phyloP scores from a whole-genome alignment of 2,888 invertebrate species.

The Acanthopleura granulata region DNA sequence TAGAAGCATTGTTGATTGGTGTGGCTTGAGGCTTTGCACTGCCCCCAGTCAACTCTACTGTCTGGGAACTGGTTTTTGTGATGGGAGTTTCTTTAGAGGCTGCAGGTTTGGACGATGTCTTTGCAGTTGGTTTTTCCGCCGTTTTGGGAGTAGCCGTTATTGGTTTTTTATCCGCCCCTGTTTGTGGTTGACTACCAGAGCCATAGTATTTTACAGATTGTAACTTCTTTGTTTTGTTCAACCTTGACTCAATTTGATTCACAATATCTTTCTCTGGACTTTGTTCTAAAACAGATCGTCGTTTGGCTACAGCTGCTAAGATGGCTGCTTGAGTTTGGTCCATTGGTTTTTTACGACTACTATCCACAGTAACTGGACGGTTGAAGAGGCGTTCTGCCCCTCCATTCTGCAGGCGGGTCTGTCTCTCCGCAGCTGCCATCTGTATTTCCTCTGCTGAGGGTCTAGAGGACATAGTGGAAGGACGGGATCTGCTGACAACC shows the following conservation, averaged over 20 bases:
- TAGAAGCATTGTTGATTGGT: constrained; percentile 28
- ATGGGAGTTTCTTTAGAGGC: background rate
- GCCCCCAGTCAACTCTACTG: constrained; percentile 1
- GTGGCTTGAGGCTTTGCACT: constrained; percentile 27
- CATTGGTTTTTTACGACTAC: constrained; percentile 26
- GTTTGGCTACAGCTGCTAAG: constrained; percentile 61
- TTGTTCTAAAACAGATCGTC: constrained; percentile 55
- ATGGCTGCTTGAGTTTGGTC: constrained; percentile 57
- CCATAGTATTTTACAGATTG: constrained; percentile 57
- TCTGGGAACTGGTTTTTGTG: background rate
- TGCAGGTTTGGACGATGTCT: background rate
- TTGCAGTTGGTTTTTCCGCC: background rate
- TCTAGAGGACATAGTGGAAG: background rate
- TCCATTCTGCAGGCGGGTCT: constrained; percentile 49
- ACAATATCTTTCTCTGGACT: constrained; percentile 48
- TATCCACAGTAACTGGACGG: constrained; percentile 24
- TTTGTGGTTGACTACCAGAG: constrained; percentile 33
- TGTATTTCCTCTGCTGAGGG: constrained; percentile 46
- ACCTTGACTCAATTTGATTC: constrained; percentile 56
- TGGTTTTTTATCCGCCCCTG: constrained; percentile 1
- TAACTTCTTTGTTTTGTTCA: constrained; percentile 61
- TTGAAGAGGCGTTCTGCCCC: constrained; percentile 40
- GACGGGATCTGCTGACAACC: background rate
- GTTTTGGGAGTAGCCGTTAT: background rate
- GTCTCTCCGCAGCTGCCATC: constrained; percentile 60